These are phyloP conservation scores for Miichthys miiuy DNA, from an alignment of 2,797 vertebrate genomes.

Conservation along the genomic window DNA sequence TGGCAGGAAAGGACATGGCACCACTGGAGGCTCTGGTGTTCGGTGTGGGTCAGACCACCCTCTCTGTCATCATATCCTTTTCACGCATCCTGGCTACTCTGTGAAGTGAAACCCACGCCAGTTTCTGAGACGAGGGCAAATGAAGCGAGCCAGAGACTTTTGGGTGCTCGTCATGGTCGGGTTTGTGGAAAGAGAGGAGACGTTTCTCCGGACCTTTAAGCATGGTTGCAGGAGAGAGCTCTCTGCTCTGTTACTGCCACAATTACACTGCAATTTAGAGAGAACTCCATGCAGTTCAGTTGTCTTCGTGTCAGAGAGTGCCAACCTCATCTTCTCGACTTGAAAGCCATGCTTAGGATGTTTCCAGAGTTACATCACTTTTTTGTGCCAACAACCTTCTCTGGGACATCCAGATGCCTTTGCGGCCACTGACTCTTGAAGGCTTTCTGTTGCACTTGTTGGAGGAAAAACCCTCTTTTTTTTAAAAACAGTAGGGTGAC, in stretches of 20 bases:
- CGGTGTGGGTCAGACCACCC: slow-evolving; percentile 93
- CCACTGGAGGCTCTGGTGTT: slow-evolving; percentile 96
- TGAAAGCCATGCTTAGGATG: slow-evolving; percentile 60
- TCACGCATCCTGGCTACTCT: slow-evolving; percentile 96
- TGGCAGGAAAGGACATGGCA: slow-evolving; percentile 97
- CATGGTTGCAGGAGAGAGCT: slow-evolving; percentile 26
- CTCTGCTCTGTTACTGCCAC: slow-evolving; percentile 46
- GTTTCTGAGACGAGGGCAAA: neutral
- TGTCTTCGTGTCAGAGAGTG: neutral
- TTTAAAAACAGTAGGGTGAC: slow-evolving; percentile 11
- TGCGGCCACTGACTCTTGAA: slow-evolving; percentile 62
- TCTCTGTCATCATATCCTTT: slow-evolving; percentile 94
- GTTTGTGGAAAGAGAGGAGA: slow-evolving; percentile 12
- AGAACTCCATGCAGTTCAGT: slow-evolving; percentile 30
- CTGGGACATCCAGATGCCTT: slow-evolving; percentile 61
- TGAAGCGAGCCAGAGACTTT: slow-evolving; percentile 41
- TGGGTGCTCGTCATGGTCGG: neutral
- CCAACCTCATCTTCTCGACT: slow-evolving; percentile 50
- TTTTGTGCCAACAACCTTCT: slow-evolving; percentile 67
- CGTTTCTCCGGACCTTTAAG: slow-evolving; percentile 47
- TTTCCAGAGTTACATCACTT: slow-evolving; percentile 45
- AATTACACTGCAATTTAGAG: slow-evolving; percentile 12
- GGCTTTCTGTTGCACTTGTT: slow-evolving; percentile 59
- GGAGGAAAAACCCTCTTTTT: neutral
- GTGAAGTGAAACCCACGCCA: slow-evolving; percentile 70